Base-by-base conservation (phyloP, 2,113 vertebrate genomes). In the Phyllostomus discolor region DNA sequence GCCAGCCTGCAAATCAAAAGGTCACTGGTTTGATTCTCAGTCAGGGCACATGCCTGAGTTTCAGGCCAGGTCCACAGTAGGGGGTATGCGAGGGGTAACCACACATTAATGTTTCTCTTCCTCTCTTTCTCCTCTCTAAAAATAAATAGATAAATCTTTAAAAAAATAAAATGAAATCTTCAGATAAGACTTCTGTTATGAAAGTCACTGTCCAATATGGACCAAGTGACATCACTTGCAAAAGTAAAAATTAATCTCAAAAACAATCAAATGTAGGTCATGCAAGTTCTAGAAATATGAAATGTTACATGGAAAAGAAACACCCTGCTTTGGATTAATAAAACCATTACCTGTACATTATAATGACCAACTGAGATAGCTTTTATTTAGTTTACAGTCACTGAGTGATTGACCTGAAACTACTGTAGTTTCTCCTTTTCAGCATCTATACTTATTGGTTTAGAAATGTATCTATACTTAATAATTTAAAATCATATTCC, bases 181-280 rank as follows among this genome's bases (percentile, higher is more conserved):
- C 41, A 33, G 66, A 54, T 93, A 97, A 91, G 24, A 92, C 41
- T 83, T 66, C 75, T 48, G 41, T 54, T 88, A 90, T 22, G 28
- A 96, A 52, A 96, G 15, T 19, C 52, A 94, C 41, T 52, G 69
- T 92, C 95, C 8, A 75, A 84, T 5, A 76, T 38, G 48, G 50
- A 85, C 26, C 80, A 73, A 95, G 95, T 54, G 59, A 22, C 10
- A 2, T 76, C 31, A 35, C n/a, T 76, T 24, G 46, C 10, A 93
- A 85, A 96, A 81, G 4, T 62, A 82, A 97, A 96, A 97, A 20
- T 8, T 52, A 96, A 72, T 88, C 24, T 96, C 83, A 88, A 79
- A 93, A 43, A 1, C 7, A 78, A 88, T 33, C 2, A 50, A 80
- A 24, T 89, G 62, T 91, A 14, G 0, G 28, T 90, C 72, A 66